Evolutionary conservation across 2,113 vertebrate species (phyloP), one percentile per base, ranked within the genome.

Genomic region (Centropus unirufus): DNA sequence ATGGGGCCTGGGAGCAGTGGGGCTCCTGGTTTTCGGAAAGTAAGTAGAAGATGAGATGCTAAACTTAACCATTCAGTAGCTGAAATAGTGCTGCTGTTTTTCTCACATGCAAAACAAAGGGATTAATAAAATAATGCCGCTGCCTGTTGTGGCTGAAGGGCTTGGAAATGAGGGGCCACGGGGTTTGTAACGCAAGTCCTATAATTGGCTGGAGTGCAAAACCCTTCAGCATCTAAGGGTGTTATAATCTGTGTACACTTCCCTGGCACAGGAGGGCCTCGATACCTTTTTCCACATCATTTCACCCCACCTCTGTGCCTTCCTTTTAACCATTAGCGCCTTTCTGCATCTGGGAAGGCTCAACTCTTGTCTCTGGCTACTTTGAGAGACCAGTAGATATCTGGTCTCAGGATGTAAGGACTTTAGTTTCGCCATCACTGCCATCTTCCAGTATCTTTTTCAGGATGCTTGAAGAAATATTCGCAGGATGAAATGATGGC

Each of bases 41-140:
- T 75, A 94, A 87, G 90, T 52, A 94, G 94, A 94, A 83, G 85
- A 62, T 4, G 12, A 95, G 88, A 92, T 12, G 0, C 74, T 87
- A 92, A 81, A 88, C 92, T 94, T 94, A 95, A 95, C 94, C 49
- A 29, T 96, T 94, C 90, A 75, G 74, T 44, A 90, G 88, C 92
- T 96, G 92, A 74, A 90, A 21, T 54, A 34, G 52, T 47, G 80
- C 94, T 42, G 90, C 92, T 72, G 79, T 78, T 66, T 78, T 87
- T 93, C 92, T 88, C 51, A 49, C 44, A 2, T 29, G 57, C 80
- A 82, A 92, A 90, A 94, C 95, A 95, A 92, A 86, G 62, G 62
- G 88, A 69, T 90, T 97, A 83, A 96, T 96, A 90, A 96, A 95
- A 54, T 95, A 92, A 92, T 79, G 77, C 83, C 2, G 22, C 90